Percentiles rank a stretch among this genome's conserved stretches.
Conservation (phyloP, 2,888 invertebrate species). For the Plagiodera versicolora region DNA sequence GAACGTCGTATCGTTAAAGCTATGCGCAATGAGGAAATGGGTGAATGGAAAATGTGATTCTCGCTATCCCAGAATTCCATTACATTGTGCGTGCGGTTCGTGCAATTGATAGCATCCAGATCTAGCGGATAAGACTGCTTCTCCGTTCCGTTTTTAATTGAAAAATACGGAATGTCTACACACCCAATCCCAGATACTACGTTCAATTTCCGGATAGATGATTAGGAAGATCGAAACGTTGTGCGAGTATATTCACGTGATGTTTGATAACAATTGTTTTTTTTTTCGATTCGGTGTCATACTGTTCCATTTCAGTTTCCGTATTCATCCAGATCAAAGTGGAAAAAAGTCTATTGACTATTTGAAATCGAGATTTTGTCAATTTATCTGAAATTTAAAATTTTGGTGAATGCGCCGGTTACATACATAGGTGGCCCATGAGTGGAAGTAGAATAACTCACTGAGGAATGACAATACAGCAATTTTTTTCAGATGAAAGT, state of each 20-base stretch:
- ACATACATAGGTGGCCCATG: no score
- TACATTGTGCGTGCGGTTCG: not conserved
- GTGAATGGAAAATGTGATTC: not conserved
- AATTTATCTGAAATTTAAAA: no score
- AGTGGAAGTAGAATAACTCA: no score
- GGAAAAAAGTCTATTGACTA: no score
- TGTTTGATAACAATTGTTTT: not conserved
- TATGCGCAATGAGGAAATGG: no score
- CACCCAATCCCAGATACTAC: slow-evolving; percentile 1
- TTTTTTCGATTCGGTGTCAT: not conserved
- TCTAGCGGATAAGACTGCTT: not conserved
- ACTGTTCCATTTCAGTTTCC: no score
- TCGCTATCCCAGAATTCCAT: not conserved
- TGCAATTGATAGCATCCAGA: not conserved
- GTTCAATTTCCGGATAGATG: slow-evolving; percentile 10
- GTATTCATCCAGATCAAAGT: no score
- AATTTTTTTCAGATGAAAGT: no score
- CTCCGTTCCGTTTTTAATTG: not conserved
- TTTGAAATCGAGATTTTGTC: no score
- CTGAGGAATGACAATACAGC: no score
- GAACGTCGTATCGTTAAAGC: no score
- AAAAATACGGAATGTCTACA: not conserved
- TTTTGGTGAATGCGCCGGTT: no score
- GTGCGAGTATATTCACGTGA: not conserved
- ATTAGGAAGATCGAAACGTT: slow-evolving; percentile 1